Conservation (phyloP, 1,140 invertebrate species). For the Lamellibrachia luymesi region DNA sequence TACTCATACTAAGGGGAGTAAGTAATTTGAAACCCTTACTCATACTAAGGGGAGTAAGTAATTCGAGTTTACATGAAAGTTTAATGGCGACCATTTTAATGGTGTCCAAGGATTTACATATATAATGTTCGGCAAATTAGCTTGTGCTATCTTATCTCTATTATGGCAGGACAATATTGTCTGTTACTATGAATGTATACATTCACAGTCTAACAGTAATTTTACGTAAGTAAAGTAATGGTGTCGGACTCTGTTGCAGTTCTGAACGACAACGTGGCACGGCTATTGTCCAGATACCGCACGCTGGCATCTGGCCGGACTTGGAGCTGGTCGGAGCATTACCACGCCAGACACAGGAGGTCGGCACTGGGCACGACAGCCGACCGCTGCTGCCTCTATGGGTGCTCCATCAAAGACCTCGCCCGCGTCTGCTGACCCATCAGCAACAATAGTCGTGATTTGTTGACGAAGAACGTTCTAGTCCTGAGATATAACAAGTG, state of each 20-base stretch:
- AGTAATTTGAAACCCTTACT: too few relatives aligned
- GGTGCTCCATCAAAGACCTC: neutral
- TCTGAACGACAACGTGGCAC: neutral
- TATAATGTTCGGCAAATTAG: too few relatives aligned
- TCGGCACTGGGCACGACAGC: neutral
- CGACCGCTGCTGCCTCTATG: neutral
- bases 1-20: too few relatives aligned
- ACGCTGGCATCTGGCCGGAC: neutral
- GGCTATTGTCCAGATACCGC: neutral
- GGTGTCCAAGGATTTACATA: too few relatives aligned
- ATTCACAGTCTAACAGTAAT: neutral
- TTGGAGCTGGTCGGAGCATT: neutral
- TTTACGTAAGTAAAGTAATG: neutral
- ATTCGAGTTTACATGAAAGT: too few relatives aligned
- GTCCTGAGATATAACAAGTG: neutral
- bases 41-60: too few relatives aligned
- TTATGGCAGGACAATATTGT: neutral
- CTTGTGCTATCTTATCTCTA: neutral
- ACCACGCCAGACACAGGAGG: neutral
- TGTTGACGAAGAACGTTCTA: neutral
- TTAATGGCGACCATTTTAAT: too few relatives aligned
- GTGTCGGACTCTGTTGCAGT: neutral
- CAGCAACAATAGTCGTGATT: neutral
- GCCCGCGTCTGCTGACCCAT: neutral
- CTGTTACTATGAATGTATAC: too few relatives aligned